Conservation (phyloP, 2,113 vertebrate genomes). For the Microcebus jonahi region DNA sequence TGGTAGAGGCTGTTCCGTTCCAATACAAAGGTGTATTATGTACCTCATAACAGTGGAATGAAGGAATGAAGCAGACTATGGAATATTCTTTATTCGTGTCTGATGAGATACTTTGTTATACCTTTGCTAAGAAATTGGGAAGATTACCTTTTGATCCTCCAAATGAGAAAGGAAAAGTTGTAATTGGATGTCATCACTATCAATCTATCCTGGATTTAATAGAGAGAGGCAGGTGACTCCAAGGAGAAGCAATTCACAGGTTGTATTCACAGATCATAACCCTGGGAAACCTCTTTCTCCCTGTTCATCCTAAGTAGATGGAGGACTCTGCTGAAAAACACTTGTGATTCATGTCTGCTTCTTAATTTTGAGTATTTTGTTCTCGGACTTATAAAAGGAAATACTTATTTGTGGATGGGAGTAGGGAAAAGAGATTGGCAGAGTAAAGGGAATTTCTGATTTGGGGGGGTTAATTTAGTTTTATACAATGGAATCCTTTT, state of each 20-base stretch:
- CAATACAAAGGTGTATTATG: background rate
- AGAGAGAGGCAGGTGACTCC: background rate
- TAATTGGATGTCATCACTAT: background rate
- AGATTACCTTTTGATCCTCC: background rate
- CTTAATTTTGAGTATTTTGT: background rate
- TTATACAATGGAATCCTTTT: background rate
- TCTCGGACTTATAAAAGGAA: background rate
- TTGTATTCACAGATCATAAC: background rate
- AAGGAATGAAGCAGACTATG: background rate
- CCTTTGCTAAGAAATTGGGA: background rate
- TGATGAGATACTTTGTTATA: background rate
- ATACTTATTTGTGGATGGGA: fast-evolving
- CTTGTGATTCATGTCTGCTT: background rate
- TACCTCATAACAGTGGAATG: background rate
- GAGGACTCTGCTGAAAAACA: background rate
- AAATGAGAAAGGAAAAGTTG: background rate
- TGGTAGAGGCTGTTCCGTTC: background rate
- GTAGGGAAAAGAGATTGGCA: background rate
- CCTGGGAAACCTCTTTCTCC: background rate
- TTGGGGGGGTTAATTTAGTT: background rate
- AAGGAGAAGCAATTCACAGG: background rate
- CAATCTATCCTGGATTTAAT: background rate
- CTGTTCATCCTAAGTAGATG: background rate
- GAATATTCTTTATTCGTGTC: background rate
- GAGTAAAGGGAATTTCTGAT: background rate